Evolutionary conservation across 2,888 invertebrate genomes (phyloP).

Genomic region (Diarsia brunnea): DNA sequence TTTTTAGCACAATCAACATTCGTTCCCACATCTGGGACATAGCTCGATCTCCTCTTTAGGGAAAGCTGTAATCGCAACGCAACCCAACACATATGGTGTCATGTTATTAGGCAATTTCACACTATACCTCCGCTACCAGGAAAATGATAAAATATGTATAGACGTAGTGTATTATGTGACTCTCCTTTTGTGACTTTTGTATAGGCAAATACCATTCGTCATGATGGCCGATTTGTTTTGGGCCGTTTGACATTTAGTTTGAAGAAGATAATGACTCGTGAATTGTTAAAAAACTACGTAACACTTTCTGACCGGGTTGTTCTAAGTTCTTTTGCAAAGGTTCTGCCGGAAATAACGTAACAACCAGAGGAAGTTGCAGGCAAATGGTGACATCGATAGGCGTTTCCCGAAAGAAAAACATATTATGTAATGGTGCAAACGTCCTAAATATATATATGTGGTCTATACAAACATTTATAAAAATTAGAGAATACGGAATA

Average conservation of each 20-base stretch:
- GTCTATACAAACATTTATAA: too few species aligned
- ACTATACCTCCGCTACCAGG: constrained; percentile 1
- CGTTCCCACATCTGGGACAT: too few species aligned
- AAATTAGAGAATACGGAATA: not conserved
- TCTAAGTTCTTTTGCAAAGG: not conserved
- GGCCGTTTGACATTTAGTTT: constrained; percentile 4
- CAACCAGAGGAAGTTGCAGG: not conserved
- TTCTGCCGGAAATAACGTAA: not conserved
- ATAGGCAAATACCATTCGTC: constrained; percentile 27
- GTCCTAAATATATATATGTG: too few species aligned
- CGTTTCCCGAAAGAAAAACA: not conserved
- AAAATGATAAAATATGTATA: constrained; percentile 22
- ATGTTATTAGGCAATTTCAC: not conserved
- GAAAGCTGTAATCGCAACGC: too few species aligned
- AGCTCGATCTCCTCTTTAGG: too few species aligned
- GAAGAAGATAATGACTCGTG: constrained; percentile 15
- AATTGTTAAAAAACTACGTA: constrained; percentile 17
- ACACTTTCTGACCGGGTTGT: not conserved
- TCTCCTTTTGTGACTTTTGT: constrained; percentile 14
- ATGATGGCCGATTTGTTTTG: constrained; percentile 22
- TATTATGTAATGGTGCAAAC: too few species aligned
- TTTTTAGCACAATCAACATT: too few species aligned
- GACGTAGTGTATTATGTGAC: constrained; percentile 1
- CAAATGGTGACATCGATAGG: not conserved
- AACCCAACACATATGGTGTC: too few species aligned